phyloP scores from a whole-genome alignment of 2,888 invertebrate species.

The Troides oblongomaculatus region DNA sequence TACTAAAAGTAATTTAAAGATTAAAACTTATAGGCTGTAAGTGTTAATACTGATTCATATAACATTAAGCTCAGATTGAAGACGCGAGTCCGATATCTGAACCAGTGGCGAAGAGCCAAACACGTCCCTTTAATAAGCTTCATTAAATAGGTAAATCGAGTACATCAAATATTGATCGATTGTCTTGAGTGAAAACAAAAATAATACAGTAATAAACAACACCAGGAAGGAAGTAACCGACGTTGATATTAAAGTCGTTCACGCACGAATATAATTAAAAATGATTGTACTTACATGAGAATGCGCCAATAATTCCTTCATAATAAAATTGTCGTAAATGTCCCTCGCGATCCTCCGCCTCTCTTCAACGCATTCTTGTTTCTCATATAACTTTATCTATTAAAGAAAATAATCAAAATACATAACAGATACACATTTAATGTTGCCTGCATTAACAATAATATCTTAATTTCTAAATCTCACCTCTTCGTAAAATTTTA shows the following conservation, averaged over 20 bases:
- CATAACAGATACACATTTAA: no score
- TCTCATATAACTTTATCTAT: slow-evolving; percentile 99
- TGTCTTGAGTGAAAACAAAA: no score
- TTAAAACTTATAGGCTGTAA: no score
- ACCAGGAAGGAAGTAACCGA: not conserved
- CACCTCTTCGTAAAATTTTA: slow-evolving; percentile 99
- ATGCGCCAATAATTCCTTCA: slow-evolving; percentile 99
- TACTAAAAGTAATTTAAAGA: not conserved
- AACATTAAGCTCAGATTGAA: slow-evolving; percentile 18
- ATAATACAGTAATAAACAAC: no score
- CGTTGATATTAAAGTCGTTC: slow-evolving; percentile 10
- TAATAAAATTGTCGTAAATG: slow-evolving; percentile 99
- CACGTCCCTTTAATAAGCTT: slow-evolving; percentile 54
- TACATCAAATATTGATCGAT: no score
- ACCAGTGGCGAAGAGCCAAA: slow-evolving; percentile 51
- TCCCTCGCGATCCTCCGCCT: slow-evolving; percentile 96
- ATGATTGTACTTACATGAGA: slow-evolving; percentile 91
- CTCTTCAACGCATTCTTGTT: slow-evolving; percentile 98
- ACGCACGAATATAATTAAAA: slow-evolving; percentile 11
- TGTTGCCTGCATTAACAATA: no score
- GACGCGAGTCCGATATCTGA: slow-evolving; percentile 1
- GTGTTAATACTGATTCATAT: slow-evolving; percentile 1
- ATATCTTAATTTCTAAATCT: slow-evolving; percentile 42
- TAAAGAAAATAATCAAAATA: slow-evolving; percentile 47
- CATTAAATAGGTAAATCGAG: slow-evolving; percentile 52